A percentile compares a stretch with the other conserved stretches of the same genome.
Evolutionary conservation across 2,888 invertebrate species (phyloP).

Genomic region (Ptilodon capucinus): DNA sequence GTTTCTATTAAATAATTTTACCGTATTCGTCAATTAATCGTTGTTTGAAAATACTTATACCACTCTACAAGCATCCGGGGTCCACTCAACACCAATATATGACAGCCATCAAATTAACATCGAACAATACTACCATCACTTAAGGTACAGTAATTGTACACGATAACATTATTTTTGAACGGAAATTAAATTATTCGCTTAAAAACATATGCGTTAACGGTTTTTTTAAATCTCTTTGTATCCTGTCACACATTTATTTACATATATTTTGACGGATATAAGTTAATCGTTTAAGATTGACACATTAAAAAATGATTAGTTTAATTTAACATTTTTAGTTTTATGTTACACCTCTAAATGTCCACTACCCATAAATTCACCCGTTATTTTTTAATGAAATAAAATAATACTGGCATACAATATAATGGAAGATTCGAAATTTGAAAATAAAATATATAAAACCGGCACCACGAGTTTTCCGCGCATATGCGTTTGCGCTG

Average conservation of each 20-base stretch:
- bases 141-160: slow-evolving; percentile 52
- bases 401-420: not conserved
- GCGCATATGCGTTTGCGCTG: slow-evolving; percentile 50
- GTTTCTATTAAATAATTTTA: slow-evolving; percentile 16
- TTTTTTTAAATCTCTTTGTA: slow-evolving; percentile 38
- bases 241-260: not conserved
- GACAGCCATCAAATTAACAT: slow-evolving; percentile 72
- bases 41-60: slow-evolving; percentile 36
- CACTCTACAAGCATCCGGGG: slow-evolving; percentile 30
- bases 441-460: not conserved
- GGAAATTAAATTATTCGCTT: slow-evolving; percentile 60
- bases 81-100: slow-evolving; percentile 46
- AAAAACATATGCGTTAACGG: slow-evolving; percentile 34
- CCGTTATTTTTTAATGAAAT: not conserved
- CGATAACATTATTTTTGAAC: slow-evolving; percentile 59
- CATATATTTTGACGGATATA: not conserved
- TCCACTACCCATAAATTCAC: not conserved
- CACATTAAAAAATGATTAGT: not conserved
- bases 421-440: slow-evolving; percentile 14
- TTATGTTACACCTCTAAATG: not conserved
- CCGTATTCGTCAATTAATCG: slow-evolving; percentile 15
- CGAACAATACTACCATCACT: slow-evolving; percentile 57
- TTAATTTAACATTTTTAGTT: too few relatives aligned
- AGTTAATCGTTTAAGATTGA: not conserved
- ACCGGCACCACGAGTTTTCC: slow-evolving; percentile 33